Evolutionary conservation across 2,797 vertebrate species (phyloP).

Genomic region (Threskiornis aethiopicus): DNA sequence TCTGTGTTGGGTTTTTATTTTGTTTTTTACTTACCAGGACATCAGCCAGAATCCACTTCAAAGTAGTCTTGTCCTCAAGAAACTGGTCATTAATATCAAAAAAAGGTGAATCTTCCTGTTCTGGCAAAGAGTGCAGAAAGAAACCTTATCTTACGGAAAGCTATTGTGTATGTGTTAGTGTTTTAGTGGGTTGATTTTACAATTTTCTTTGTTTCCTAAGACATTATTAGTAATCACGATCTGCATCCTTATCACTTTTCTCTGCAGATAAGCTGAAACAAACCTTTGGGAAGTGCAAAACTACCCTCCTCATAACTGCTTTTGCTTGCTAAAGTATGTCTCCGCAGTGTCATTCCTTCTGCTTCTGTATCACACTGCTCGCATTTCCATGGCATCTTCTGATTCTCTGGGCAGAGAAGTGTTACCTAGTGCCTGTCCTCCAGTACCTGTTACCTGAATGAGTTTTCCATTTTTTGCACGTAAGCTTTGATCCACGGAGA

Average conservation of each 20-base stretch:
- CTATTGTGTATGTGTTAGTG: accelerated
- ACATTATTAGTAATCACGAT: accelerated
- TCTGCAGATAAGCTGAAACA: neutral
- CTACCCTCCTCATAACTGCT: accelerated
- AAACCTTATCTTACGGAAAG: neutral
- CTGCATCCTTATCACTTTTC: neutral
- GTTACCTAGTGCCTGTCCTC: neutral
- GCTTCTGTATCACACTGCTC: accelerated
- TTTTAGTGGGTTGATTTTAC: neutral
- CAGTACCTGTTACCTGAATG: neutral
- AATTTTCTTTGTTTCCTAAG: neutral
- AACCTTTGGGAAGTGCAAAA: neutral
- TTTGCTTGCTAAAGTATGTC: neutral
- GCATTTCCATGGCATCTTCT: neutral
- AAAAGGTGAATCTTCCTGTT: neutral
- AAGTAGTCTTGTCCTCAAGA: neutral
- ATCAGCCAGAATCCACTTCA: neutral
- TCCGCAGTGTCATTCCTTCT: neutral
- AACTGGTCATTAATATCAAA: neutral
- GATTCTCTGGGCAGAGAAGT: neutral
- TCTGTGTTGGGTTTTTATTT: neutral
- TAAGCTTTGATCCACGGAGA: neutral
- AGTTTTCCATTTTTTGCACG: neutral
- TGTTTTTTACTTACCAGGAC: neutral
- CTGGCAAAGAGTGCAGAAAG: neutral